phyloP scores from a whole-genome alignment of 2,888 invertebrate species.

The Trichacis sp. region DNA sequence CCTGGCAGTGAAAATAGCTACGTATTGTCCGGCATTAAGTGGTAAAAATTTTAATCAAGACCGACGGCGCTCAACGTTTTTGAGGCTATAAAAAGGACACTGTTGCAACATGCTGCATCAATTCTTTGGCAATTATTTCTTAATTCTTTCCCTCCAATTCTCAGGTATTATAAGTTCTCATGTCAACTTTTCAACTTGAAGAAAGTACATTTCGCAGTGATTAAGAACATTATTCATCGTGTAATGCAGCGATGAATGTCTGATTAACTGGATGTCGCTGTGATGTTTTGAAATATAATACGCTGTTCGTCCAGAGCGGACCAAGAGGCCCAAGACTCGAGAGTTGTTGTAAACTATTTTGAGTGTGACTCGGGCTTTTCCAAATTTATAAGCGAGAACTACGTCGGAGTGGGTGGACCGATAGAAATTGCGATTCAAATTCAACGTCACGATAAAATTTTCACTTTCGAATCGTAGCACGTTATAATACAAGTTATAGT shows the following conservation, averaged over 20 bases:
- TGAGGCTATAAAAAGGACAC: too few relatives aligned
- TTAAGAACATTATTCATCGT: too few relatives aligned
- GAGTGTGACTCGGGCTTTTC: slow-evolving; percentile 59
- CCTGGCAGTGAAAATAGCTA: slow-evolving; percentile 36
- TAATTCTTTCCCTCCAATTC: too few relatives aligned
- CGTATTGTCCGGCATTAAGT: slow-evolving; percentile 40
- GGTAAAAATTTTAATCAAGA: slow-evolving; percentile 24
- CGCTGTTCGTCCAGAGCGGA: slow-evolving; percentile 40
- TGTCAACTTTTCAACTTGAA: too few relatives aligned
- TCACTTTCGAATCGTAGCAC: too few relatives aligned
- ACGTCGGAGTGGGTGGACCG: slow-evolving; percentile 51
- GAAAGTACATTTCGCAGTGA: too few relatives aligned
- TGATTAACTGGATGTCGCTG: slow-evolving; percentile 11
- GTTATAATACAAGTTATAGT: too few relatives aligned
- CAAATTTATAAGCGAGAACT: slow-evolving; percentile 63
- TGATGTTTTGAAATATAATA: slow-evolving; percentile 57
- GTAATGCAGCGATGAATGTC: background rate
- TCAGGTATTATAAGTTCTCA: too few relatives aligned
- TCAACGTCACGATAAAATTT: slow-evolving; percentile 44
- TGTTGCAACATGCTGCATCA: too few relatives aligned
- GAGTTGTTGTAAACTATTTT: slow-evolving; percentile 61
- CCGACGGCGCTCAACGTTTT: background rate
- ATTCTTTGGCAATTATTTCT: too few relatives aligned
- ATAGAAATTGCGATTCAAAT: slow-evolving; percentile 58
- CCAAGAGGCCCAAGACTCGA: slow-evolving; percentile 25